Conservation (phyloP, 2,797 vertebrate species). For the Enteromius anoplus region DNA sequence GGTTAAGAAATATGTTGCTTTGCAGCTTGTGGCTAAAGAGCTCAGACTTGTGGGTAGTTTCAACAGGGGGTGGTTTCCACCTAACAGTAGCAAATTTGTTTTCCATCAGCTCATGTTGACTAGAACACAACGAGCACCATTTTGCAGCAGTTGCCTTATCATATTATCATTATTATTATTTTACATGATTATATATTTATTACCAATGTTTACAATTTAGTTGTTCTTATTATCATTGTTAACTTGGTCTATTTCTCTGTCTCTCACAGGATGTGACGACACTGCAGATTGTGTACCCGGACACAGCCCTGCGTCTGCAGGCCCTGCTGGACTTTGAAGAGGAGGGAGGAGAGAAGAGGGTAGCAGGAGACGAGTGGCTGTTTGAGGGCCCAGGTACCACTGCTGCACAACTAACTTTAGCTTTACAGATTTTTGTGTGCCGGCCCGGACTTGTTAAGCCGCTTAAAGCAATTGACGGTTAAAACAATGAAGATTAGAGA, state of each 20-base stretch:
- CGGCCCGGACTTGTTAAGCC: not conserved
- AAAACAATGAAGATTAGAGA: slow-evolving; percentile 1
- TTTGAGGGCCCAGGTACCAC: slow-evolving; percentile 88
- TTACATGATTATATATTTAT: not conserved
- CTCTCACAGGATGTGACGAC: slow-evolving; percentile 77
- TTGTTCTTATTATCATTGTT: not conserved
- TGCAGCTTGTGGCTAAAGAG: slow-evolving; percentile 11
- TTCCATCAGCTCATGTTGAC: not conserved
- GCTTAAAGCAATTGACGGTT: not conserved
- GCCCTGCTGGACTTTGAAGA: slow-evolving; percentile 87
- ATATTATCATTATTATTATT: not conserved
- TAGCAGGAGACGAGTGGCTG: slow-evolving; percentile 91
- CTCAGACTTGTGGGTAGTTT: slow-evolving; percentile 1
- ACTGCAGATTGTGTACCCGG: slow-evolving; percentile 85
- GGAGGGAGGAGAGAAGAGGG: slow-evolving; percentile 70
- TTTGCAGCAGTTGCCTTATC: not conserved
- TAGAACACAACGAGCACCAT: not conserved
- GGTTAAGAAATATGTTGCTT: not conserved
- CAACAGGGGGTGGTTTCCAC: slow-evolving; percentile 1
- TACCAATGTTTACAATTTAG: no score
- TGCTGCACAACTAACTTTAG: not conserved
- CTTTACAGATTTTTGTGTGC: not conserved
- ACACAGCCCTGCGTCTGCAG: slow-evolving; percentile 88
- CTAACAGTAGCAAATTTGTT: not conserved
- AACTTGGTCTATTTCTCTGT: not conserved